Evolutionary conservation across 2,113 vertebrate genomes (phyloP).

Genomic region (Haemorhous mexicanus): DNA sequence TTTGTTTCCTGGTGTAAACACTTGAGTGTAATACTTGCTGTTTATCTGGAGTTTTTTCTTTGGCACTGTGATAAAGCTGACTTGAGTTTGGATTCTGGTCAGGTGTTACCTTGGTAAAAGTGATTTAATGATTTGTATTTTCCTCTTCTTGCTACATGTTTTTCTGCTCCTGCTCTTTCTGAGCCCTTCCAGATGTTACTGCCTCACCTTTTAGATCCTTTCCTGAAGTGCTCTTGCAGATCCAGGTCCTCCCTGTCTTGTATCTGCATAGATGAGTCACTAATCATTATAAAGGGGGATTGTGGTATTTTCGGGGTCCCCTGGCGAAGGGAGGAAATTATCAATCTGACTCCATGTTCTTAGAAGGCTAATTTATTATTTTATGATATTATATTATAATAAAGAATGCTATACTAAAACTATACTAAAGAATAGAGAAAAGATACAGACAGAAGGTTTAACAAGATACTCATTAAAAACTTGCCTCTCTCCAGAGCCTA

Average conservation of each 20-base stretch:
- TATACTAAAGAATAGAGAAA: no score
- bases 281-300: background rate
- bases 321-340: no score
- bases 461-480: no score
- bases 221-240: background rate
- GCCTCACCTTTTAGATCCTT: background rate
- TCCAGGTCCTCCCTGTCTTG: background rate
- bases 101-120: background rate
- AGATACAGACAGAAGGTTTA: no score
- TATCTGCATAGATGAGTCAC: background rate
- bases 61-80: background rate
- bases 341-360: no score
- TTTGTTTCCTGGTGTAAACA: background rate
- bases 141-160: background rate
- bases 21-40: background rate
- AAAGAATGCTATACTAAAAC: no score
- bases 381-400: no score
- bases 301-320: no score
- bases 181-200: background rate
- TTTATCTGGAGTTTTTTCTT: background rate
- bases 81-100: background rate
- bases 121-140: background rate
- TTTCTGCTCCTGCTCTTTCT: background rate
- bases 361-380: no score
- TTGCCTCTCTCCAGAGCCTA: no score